Evolutionary conservation across 2,113 vertebrate species (phyloP), one percentile per base, ranked within the genome.

Genomic region (Grammomys surdaster): DNA sequence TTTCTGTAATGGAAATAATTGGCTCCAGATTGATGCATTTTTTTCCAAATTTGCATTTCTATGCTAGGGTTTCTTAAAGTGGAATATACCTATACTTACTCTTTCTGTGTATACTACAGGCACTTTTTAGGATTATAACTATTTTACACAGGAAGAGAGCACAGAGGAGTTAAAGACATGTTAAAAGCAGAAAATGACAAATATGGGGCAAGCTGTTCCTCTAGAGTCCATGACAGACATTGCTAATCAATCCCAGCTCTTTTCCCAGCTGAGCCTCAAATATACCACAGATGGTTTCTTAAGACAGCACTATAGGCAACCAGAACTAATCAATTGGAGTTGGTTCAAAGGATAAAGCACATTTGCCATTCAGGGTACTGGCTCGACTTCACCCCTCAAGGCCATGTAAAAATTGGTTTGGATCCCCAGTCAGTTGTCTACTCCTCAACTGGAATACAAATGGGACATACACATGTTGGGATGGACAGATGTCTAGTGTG

Each of bases 1-100:
- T 97, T 89, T 97, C 95, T 97, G 95, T 97, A 97, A 97, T 97
- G 97, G 93, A 92, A 97, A 89, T 97, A 98, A 98, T 98, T 97
- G 96, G 89, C 96, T 98, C 97, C 97, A 98, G 97, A 97, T 97
- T 96, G 95, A 94, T 93, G 78, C 70, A 70, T 96, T 96, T 97
- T 73, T 75, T 43, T 96, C 36, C 90, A 89, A 93, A 97, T 96
- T 80, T 96, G 96, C 94, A 97, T 97, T 97, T 96, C 91, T 97
- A 95, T 95, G 94, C 87, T 91, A 84, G 73, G 82, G 87, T 97
- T 97, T 96, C 97, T 96, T 96, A 93, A 96, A 98, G 96, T 88
- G 78, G 87, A 96, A 94, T 92, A 93, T 97, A 96, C 91, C 89
- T 97, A 94, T 97, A 95, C 91, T 89, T 97, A 94, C 88, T 91